Evolutionary conservation across 2,888 invertebrate genomes (phyloP).

Genomic region (Dasypolia templi): DNA sequence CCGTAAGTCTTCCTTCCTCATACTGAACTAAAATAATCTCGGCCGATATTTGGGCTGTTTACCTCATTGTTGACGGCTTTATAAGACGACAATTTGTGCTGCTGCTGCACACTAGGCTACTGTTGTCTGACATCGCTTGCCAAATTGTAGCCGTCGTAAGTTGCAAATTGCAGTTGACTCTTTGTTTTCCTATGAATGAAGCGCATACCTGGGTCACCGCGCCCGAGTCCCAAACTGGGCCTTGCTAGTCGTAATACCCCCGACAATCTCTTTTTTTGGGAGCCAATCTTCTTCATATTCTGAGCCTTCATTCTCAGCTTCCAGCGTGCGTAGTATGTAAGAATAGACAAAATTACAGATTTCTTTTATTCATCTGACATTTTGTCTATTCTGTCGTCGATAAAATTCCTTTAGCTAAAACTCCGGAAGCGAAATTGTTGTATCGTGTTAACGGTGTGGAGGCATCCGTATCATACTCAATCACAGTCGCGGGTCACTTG

Average conservation of each 20-base stretch:
- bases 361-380: no score
- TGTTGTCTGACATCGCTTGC: background rate
- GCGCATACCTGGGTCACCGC: no score
- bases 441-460: no score
- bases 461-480: background rate
- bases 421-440: no score
- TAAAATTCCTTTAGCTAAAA: no score
- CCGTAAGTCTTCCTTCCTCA: conserved; percentile 75
- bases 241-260: background rate
- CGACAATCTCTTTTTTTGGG: no score
- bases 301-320: background rate
- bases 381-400: no score
- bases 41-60: conserved; percentile 65
- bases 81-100: conserved; percentile 55
- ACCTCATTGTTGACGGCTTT: conserved; percentile 66
- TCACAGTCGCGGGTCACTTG: background rate
- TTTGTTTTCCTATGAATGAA: background rate
- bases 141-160: no score
- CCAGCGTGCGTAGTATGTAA: no score
- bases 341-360: no score
- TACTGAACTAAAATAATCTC: conserved; percentile 74
- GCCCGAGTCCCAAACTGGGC: background rate
- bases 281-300: background rate
- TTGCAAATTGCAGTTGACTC: background rate
- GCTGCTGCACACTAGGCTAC: background rate